Evolutionary conservation across 2,888 invertebrate genomes (phyloP).

Genomic region (Acanthacorydalis orientalis): DNA sequence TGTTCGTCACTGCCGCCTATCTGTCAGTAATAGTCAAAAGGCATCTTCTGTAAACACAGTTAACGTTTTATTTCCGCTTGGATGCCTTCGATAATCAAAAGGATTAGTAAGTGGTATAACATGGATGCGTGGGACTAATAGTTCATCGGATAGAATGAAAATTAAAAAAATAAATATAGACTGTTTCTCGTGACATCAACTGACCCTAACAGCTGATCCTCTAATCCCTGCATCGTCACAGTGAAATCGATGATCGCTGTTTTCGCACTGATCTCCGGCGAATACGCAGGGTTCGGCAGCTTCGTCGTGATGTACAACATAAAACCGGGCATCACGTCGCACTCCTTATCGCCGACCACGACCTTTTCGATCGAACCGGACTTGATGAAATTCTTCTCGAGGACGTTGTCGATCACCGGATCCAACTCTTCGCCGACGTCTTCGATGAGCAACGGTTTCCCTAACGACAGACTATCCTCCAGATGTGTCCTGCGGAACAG

Average conservation of each 20-base stretch:
- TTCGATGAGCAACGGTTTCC: slow-evolving; percentile 81
- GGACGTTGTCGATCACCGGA: slow-evolving; percentile 89
- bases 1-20: too few relatives aligned
- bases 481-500: slow-evolving; percentile 49
- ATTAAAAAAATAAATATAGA: not conserved
- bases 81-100: too few relatives aligned
- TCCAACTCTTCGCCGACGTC: slow-evolving; percentile 90
- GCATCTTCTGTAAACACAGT: too few relatives aligned
- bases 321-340: slow-evolving; percentile 91
- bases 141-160: too few relatives aligned
- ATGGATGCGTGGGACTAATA: too few relatives aligned
- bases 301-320: slow-evolving; percentile 93
- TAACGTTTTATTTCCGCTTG: too few relatives aligned
- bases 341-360: slow-evolving; percentile 88
- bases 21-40: too few relatives aligned
- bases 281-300: slow-evolving; percentile 88
- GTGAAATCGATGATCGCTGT: slow-evolving; percentile 96
- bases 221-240: slow-evolving; percentile 89
- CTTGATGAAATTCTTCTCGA: slow-evolving; percentile 95
- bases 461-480: slow-evolving; percentile 74
- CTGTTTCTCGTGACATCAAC: too few relatives aligned
- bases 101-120: too few relatives aligned
- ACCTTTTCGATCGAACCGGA: slow-evolving; percentile 93
- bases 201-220: slow-evolving; percentile 71
- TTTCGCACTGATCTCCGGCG: slow-evolving; percentile 91